Conservation (phyloP, 2,113 vertebrate genomes). For the Egretta garzetta region DNA sequence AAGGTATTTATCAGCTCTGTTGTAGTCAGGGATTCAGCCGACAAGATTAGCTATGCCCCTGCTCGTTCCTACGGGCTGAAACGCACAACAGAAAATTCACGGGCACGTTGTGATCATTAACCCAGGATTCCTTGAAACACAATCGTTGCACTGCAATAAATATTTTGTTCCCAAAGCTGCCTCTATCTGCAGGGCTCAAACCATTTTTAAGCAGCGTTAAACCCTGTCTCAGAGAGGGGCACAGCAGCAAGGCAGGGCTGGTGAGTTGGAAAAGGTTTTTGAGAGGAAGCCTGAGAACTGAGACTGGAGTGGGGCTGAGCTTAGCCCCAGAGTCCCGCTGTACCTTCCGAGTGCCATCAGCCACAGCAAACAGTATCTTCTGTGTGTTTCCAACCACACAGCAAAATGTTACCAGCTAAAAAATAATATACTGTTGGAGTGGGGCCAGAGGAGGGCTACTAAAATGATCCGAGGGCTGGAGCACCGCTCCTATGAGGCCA, state of each 20-base stretch:
- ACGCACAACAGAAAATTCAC: neutral
- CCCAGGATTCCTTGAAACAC: neutral
- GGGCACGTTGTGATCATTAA: neutral
- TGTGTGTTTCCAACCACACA: neutral
- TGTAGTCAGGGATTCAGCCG: neutral
- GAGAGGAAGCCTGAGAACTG: neutral
- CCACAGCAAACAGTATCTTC: neutral
- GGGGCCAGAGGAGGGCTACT: too few relatives aligned
- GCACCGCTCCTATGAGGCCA: too few relatives aligned
- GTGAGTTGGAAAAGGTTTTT: neutral
- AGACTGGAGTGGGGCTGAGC: accelerated
- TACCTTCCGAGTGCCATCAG: accelerated
- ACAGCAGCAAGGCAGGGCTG: neutral
- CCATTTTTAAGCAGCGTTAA: neutral
- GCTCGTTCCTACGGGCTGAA: neutral
- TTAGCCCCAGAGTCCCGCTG: neutral
- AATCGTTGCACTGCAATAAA: neutral
- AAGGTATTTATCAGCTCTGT: neutral
- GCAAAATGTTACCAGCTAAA: neutral
- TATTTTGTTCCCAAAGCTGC: neutral
- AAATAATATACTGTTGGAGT: too few relatives aligned
- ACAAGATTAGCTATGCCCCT: neutral
- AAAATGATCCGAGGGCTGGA: too few relatives aligned
- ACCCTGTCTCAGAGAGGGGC: accelerated
- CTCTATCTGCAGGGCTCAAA: neutral